Evolutionary conservation across 2,113 vertebrate genomes (phyloP), one percentile per base, ranked within the genome.

Genomic region (Python bivittatus): DNA sequence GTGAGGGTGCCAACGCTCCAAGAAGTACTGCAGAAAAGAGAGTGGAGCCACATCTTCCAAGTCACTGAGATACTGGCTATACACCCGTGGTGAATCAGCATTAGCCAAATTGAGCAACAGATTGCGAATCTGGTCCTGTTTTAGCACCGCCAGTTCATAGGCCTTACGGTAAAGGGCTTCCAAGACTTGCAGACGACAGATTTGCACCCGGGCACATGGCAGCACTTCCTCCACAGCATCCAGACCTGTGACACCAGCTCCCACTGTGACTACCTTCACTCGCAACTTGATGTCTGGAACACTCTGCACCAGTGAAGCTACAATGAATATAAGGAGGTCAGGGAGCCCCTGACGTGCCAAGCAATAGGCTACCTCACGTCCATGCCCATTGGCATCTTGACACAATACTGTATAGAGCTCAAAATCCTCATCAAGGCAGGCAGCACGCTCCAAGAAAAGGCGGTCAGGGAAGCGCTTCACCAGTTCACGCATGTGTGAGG

Each of bases 291-390:
- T 94, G 44, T 91, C 93, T 0, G 94, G 93, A 12, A 27, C 92
- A 1, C 94, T 95, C 92, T 95, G 93, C 88, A 95, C 90, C 86
- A 94, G 53, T 0, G 93, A 94, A 22, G 92, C 93, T 58, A 95
- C 90, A 5, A 93, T 94, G 79, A 94, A 95, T 44, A 92, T 60
- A 17, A 93, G 91, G 4, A 93, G 84, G 79, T 93, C 86, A 0
- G 88, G 93, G n/a, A 91, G 88, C 0, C 90, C 93, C 38, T 91
- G 88, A 42, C 92, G 92, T 8, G 87, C 91, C 2, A 94, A 56
- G 1, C 93, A 95, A 38, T 95, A 94, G 60, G 93, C 94, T 5
- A 91, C 92, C 68, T 93, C 90, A 1, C 93, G 91, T 1, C 92
- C 94, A 13, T 92, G 88, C 68, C 93, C 88, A 4, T 92, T 91